phyloP scores from a whole-genome alignment of 2,113 vertebrate genomes.

The Pogonocichla stellata region DNA sequence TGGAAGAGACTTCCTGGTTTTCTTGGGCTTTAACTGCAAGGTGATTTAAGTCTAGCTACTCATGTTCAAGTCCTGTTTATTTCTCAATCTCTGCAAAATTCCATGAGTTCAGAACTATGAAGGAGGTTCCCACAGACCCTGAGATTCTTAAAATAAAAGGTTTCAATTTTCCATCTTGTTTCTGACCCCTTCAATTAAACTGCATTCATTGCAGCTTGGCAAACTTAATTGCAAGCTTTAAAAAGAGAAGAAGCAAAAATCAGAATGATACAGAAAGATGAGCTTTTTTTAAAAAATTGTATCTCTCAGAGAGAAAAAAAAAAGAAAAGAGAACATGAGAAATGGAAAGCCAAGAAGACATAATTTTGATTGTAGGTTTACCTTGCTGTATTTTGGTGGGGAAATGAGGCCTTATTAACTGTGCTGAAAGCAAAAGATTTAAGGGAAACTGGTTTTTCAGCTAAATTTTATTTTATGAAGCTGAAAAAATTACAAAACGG shows the following conservation, averaged over 20 bases:
- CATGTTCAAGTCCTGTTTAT: neutral
- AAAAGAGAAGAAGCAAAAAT: neutral
- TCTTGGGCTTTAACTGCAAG: neutral
- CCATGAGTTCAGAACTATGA: neutral
- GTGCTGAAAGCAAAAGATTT: neutral
- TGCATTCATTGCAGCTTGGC: neutral
- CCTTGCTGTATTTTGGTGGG: neutral
- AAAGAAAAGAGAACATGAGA: neutral
- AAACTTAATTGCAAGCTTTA: neutral
- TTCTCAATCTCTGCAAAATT: neutral
- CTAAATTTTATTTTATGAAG: neutral
- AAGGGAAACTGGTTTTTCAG: neutral
- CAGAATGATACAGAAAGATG: neutral
- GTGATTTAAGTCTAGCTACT: neutral
- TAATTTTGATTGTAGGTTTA: neutral
- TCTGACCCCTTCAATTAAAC: neutral
- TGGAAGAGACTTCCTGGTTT: neutral
- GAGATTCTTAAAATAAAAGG: neutral
- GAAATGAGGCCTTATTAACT: neutral
- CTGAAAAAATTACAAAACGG: neutral
- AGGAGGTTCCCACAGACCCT: neutral
- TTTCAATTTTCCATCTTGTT: neutral
- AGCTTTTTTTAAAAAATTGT: neutral
- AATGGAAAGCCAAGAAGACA: neutral
- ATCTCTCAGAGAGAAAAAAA: neutral